Conservation (phyloP, 53 echinoderm and acorn worm genomes). For the Echinarachnius parma region DNA sequence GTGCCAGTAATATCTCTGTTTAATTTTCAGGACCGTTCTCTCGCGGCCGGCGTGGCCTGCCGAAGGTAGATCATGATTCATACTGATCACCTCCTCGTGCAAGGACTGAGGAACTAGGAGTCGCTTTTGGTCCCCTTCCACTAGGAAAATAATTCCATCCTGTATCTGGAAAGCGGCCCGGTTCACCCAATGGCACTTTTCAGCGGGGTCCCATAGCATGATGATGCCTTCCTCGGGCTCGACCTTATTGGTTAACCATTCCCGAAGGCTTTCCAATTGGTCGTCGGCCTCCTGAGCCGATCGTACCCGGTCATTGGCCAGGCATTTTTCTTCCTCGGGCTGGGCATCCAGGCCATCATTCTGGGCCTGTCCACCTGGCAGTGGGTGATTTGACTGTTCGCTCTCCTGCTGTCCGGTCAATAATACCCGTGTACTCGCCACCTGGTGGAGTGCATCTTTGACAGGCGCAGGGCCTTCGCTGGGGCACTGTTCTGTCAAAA, state of each 20-base stretch:
- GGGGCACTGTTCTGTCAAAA: too few species aligned
- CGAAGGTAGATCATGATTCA: slow-evolving; percentile 62
- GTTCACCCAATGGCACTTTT: slow-evolving; percentile 53
- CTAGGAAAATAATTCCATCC: slow-evolving; percentile 36
- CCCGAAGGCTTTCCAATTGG: background rate
- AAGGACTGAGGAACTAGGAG: slow-evolving; percentile 44
- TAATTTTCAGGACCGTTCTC: slow-evolving; percentile 27
- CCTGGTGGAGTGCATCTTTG: background rate
- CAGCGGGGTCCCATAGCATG: slow-evolving; percentile 30
- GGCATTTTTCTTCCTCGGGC: too few species aligned
- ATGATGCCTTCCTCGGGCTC: slow-evolving; percentile 36
- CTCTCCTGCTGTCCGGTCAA: too few species aligned
- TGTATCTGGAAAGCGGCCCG: slow-evolving; percentile 27
- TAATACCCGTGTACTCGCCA: too few species aligned
- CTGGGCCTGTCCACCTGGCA: background rate
- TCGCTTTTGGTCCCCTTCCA: background rate
- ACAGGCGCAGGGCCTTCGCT: too few species aligned
- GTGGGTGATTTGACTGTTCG: too few species aligned
- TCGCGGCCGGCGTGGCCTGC: slow-evolving; percentile 56
- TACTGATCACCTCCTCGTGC: slow-evolving; percentile 18
- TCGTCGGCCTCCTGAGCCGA: background rate
- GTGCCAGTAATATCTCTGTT: slow-evolving; percentile 47
- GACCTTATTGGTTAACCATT: slow-evolving; percentile 18
- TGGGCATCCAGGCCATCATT: too few species aligned
- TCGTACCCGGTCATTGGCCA: background rate